Percentiles rank a stretch among this genome's conserved stretches.
Conservation (phyloP, 2,888 invertebrate genomes). For the Pammene fasciana region DNA sequence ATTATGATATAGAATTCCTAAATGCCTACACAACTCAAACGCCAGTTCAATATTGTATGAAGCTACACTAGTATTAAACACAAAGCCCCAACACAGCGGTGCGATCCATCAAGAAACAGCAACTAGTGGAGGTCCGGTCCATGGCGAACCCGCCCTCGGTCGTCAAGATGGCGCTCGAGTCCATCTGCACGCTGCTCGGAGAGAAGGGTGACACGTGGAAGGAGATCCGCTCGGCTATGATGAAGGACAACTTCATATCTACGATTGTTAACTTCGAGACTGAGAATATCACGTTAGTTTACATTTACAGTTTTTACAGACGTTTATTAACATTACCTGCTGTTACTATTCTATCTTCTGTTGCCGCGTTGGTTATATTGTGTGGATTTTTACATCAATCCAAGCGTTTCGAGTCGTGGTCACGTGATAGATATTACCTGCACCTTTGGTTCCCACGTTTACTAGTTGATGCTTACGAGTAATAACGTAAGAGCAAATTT, state of each 20-base stretch:
- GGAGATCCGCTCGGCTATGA: slow-evolving; percentile 93
- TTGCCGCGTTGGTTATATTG: no score
- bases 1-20: no score
- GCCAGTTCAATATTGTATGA: slow-evolving; percentile 8
- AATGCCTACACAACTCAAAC: no score
- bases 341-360: neutral
- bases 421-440: no score
- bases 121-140: slow-evolving; percentile 96
- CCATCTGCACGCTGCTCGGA: slow-evolving; percentile 95
- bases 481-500: no score
- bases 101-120: slow-evolving; percentile 97
- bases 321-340: slow-evolving; percentile 37
- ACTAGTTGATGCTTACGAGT: no score
- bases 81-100: slow-evolving; percentile 86
- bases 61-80: slow-evolving; percentile 57
- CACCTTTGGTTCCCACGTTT: no score
- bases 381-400: no score
- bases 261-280: slow-evolving; percentile 98
- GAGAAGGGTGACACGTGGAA: slow-evolving; percentile 97
- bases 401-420: no score
- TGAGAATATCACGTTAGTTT: slow-evolving; percentile 94
- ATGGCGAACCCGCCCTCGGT: slow-evolving; percentile 97
- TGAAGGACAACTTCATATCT: slow-evolving; percentile 97
- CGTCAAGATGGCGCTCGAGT: slow-evolving; percentile 96
- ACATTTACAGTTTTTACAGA: slow-evolving; percentile 42